A percentile compares a stretch with the other conserved stretches of the same genome.
These are phyloP conservation scores for Geotrupes spiniger DNA, from an alignment of 2,888 invertebrate species.

Conservation along the genomic window DNA sequence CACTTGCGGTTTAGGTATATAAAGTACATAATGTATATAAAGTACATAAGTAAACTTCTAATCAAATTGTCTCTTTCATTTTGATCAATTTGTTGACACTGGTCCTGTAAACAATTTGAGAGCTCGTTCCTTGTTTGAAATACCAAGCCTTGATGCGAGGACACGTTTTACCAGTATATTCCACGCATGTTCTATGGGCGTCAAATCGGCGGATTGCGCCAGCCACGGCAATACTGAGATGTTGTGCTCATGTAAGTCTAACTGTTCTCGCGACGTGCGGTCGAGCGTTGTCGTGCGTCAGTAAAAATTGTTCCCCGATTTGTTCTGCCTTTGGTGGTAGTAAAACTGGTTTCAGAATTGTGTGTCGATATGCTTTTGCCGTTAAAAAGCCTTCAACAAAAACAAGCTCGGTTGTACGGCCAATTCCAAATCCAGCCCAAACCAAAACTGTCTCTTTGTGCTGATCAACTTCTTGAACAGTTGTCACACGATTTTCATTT, in stretches of 20 bases:
- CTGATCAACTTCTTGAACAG: constrained; percentile 2
- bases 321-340: neutral
- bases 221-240: constrained; percentile 19
- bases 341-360: constrained; percentile 7
- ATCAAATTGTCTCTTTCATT: constrained; percentile 14
- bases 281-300: constrained; percentile 26
- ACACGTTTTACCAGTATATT: constrained; percentile 11
- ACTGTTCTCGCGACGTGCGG: constrained; percentile 15
- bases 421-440: constrained; percentile 5
- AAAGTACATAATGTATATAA: too few relatives aligned
- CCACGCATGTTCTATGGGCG: constrained; percentile 23
- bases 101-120: constrained; percentile 3
- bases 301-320: constrained; percentile 17
- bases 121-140: too few relatives aligned
- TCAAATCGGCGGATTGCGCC: constrained; percentile 22
- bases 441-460: constrained; percentile 5
- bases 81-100: neutral
- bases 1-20: too few relatives aligned
- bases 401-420: constrained; percentile 2
- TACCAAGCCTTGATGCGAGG: neutral
- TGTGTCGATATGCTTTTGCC: constrained; percentile 17
- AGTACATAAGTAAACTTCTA: constrained; percentile 12
- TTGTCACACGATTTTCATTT: neutral
- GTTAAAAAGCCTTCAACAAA: constrained; percentile 14
- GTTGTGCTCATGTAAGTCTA: neutral